Evolutionary conservation across 2,888 invertebrate species (phyloP), one percentile per base, ranked within the genome.

Genomic region (Rutpela maculata): DNA sequence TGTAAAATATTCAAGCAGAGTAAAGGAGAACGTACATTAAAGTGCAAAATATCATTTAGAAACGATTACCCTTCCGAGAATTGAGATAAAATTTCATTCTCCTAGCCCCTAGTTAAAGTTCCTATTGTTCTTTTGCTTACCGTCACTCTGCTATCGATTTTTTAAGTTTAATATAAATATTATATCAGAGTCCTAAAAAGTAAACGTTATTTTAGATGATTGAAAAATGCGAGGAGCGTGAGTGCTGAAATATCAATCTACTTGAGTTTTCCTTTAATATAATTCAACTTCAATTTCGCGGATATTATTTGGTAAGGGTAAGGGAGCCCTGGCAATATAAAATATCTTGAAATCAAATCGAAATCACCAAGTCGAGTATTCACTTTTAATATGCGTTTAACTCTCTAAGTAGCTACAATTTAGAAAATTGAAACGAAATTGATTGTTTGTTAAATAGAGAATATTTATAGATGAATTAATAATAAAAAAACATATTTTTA

Each of bases 241-340:
- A 62, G 63, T 26, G 62, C 26, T 72, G 72, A 62, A 72, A 72
- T 72, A 63, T 63, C 72, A 59, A 60, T 38, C 35, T 70, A 70
- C 38, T 38, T n/a, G 60, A 70, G 60, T 70, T 72, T 63, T 59
- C 50, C 72, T 72, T 72, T 72, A 72, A 72, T 63, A 63, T 63
- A 59, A 72, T 72, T 72, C 62, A 55, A 63, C 72, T 72, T 72
- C 72, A 62, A 72, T 72, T 63, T 72, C 72, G 50, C 60, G 26
- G 63, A 63, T 72, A 63, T 55, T 63, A 72, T 72, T 72, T 59
- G 50, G 72, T 18, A 18, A 63, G 63, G 62, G 72, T 15, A 26
- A 50, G 18, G 31, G 55, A n/a, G 31, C 72, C 17, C 43, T 9
- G 18, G 31, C 43, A 62, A 26, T 62, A 63, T 55, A 55, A 31